Evolutionary conservation across 2,888 invertebrate genomes (phyloP), one percentile per base, ranked within the genome.

Genomic region (Glomeris marginata): DNA sequence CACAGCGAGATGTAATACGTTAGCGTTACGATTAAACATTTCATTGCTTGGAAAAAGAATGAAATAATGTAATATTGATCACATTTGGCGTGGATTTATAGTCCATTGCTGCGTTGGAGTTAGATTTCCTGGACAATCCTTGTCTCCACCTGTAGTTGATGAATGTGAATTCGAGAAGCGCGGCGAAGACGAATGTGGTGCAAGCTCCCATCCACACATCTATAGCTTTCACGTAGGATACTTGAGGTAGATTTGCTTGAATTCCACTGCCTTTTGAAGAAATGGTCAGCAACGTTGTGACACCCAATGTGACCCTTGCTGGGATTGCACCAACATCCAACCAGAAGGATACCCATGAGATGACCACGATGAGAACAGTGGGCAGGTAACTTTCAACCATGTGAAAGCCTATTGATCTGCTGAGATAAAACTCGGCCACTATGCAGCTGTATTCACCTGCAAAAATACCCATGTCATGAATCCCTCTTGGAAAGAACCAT

Each of bases 281-380:
- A 10, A 71, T 69, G 8, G 71, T 69, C 2, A 71, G 62, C 22
- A 71, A 63, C 10, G 71, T 71, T 15, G 71, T 71, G 49, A 71
- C 69, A 2, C 71, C 71, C 10, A 71, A 61, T 2, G 70, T 70
- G 22, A 72, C 71, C 3, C 72, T 58, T 15, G 70, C 72, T 2
- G 72, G 72, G 20, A 72, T 72, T 0, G 72, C 71, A 55, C 72
- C 71, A 16, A 72, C 72, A 57, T 72, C 72, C 65, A 72, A 66
- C 72, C 72, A 72, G 60, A 72, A 73, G 42, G 68, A 68, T 43
- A 72, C 72, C 74, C 74, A 74, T 2, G 73, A 73, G 47, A 74
- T 73, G 51, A 73, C 71, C 28, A 74, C 74, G 53, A 74, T 73
- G 42, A 74, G 61, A 35, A 72, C 72, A 8, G 73, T 73, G 1